phyloP scores from a whole-genome alignment of 1,140 invertebrate species.

The Apis mellifera region Amel_HAv3.1 CM009945.2:6844001-6844500 shows the following conservation, averaged over 20 bases:
- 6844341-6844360: not conserved
- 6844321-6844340: not conserved
- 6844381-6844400: not conserved
- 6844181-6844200: too few relatives aligned
- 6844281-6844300: too few relatives aligned
- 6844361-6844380: not conserved
- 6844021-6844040: not conserved
- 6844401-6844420: not conserved
- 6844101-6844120: conserved; percentile 18
- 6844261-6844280: conserved; percentile 8
- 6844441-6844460: too few relatives aligned
- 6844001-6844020: conserved; percentile 27
- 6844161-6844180: conserved; percentile 10
- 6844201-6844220: not conserved
- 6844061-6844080: conserved; percentile 60
- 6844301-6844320: not conserved
- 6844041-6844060: conserved; percentile 68
- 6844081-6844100: conserved; percentile 19
- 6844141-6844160: conserved; percentile 44
- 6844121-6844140: conserved; percentile 56
- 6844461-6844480: too few relatives aligned
- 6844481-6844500: too few relatives aligned
- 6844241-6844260: too few relatives aligned
- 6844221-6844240: not conserved
- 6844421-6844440: not conserved